These are phyloP conservation scores for Malacosoma neustria DNA, from an alignment of 2,888 invertebrate species.

Conservation along the genomic window DNA sequence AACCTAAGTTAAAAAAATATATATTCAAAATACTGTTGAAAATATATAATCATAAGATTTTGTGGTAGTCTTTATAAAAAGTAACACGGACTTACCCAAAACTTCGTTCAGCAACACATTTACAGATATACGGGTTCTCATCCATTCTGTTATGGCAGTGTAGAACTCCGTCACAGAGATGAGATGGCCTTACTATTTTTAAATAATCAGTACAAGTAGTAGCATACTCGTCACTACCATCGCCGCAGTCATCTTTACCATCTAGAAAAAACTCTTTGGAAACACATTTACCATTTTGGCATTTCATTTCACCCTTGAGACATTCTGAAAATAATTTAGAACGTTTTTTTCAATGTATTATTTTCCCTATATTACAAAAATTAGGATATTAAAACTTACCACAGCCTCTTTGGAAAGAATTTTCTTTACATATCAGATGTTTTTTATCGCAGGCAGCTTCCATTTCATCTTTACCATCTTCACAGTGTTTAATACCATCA, in stretches of 20 bases:
- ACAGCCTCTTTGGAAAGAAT: conserved; percentile 48
- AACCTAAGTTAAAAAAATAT: too few species aligned
- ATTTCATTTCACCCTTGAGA: conserved; percentile 77
- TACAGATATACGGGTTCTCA: conserved; percentile 79
- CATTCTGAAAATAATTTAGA: too few species aligned
- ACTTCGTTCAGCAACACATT: conserved; percentile 64
- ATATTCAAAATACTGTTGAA: too few species aligned
- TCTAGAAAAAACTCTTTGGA: conserved; percentile 81
- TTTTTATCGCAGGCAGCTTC: conserved; percentile 54
- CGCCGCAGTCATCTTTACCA: conserved; percentile 79
- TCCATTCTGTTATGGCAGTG: conserved; percentile 87
- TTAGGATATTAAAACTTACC: conserved; percentile 27
- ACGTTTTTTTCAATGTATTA: too few species aligned
- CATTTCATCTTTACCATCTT: conserved; percentile 80
- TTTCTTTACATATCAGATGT: conserved; percentile 27
- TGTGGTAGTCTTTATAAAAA: too few species aligned
- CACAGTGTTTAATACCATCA: conserved; percentile 80
- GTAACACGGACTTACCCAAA: conserved; percentile 42
- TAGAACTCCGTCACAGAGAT: conserved; percentile 84
- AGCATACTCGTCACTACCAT: conserved; percentile 80
- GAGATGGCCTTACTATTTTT: conserved; percentile 78
- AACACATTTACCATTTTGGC: conserved; percentile 79
- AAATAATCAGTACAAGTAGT: conserved; percentile 81
- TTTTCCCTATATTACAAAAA: too few species aligned
- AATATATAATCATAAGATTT: too few species aligned